Evolutionary conservation across 1,140 invertebrate species (phyloP).

Genomic region (Orius insidiosus): DNA sequence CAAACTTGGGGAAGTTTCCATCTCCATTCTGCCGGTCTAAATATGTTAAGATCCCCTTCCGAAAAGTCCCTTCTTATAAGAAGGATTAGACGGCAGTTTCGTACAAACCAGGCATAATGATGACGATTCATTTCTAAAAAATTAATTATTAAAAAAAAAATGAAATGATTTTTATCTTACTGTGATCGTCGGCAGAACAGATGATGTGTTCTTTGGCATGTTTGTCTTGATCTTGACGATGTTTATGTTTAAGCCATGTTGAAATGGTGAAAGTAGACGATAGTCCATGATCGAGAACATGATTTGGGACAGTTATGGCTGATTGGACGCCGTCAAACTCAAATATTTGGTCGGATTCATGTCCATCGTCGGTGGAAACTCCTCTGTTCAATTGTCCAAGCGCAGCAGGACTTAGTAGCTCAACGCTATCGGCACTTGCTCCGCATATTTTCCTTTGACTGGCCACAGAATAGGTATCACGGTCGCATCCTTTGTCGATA

Average conservation of each 20-base stretch:
- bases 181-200: slow-evolving; percentile 91
- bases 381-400: slow-evolving; percentile 67
- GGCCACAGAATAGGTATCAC: slow-evolving; percentile 77
- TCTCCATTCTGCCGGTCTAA: slow-evolving; percentile 93
- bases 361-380: slow-evolving; percentile 59
- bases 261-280: slow-evolving; percentile 71
- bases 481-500: slow-evolving; percentile 79
- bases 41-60: slow-evolving; percentile 83
- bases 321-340: slow-evolving; percentile 79
- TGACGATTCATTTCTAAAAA: slow-evolving; percentile 86
- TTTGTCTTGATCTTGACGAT: slow-evolving; percentile 52
- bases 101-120: slow-evolving; percentile 90
- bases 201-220: slow-evolving; percentile 87
- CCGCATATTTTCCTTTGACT: slow-evolving; percentile 81
- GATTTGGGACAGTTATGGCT: slow-evolving; percentile 65
- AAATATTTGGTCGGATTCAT: slow-evolving; percentile 79
- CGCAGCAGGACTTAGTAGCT: slow-evolving; percentile 67
- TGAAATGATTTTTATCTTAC: slow-evolving; percentile 35
- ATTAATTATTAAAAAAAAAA: slow-evolving; percentile 7
- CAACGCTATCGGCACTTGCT: slow-evolving; percentile 47
- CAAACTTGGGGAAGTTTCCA: slow-evolving; percentile 86
- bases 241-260: slow-evolving; percentile 81
- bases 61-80: slow-evolving; percentile 81
- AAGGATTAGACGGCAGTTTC: slow-evolving; percentile 90
- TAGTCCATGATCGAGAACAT: slow-evolving; percentile 53